Percentiles rank a stretch among this genome's conserved stretches.
phyloP scores from a whole-genome alignment of 2,797 vertebrate genomes.

The Allobates femoralis region DNA sequence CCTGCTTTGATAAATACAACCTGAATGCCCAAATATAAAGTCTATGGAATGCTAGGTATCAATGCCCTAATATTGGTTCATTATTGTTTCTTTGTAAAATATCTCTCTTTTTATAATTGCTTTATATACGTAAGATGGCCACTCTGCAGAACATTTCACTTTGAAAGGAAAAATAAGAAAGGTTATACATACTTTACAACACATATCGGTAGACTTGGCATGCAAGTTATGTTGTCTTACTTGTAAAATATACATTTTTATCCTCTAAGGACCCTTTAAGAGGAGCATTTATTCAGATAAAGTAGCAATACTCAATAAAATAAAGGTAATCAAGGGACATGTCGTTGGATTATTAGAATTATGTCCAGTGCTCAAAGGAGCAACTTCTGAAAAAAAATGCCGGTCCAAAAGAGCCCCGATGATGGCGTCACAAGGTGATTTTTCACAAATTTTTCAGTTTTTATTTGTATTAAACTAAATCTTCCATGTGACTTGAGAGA shows the following conservation, averaged over 20 bases:
- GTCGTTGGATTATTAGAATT: not conserved
- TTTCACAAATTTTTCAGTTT: not conserved
- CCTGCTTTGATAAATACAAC: conserved; percentile 56
- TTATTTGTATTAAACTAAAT: not conserved
- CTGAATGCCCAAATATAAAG: conserved; percentile 57
- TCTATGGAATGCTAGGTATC: conserved; percentile 51
- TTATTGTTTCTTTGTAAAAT: conserved; percentile 50
- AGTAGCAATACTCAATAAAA: not conserved
- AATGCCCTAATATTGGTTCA: conserved; percentile 48
- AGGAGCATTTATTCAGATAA: not conserved
- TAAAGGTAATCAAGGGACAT: not conserved
- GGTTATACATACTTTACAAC: conserved; percentile 2
- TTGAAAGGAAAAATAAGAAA: not conserved
- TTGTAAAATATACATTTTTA: not conserved
- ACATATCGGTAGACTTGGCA: conserved; percentile 6
- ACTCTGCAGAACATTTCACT: conserved; percentile 14
- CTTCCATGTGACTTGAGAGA: not conserved
- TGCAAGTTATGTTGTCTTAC: not conserved
- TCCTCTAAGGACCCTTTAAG: not conserved
- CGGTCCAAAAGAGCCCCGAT: not conserved
- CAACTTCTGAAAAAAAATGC: not conserved
- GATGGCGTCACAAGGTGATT: not conserved
- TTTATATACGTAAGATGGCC: conserved; percentile 43
- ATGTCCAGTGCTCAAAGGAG: not conserved
- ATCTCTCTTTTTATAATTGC: conserved; percentile 52